phyloP scores from a whole-genome alignment of 2,797 vertebrate species.

The Manis crassicaudata region DNA sequence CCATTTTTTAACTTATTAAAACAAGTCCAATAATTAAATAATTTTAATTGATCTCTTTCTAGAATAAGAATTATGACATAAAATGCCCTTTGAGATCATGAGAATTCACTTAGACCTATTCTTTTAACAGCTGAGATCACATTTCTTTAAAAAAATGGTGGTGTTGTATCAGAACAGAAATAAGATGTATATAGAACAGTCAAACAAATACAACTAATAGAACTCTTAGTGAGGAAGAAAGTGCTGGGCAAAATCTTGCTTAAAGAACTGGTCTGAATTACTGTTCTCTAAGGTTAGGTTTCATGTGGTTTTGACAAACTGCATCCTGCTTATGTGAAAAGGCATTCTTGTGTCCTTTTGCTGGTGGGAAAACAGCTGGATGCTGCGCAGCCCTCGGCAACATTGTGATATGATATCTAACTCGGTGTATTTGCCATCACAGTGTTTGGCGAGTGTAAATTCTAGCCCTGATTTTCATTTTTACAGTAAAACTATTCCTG shows the following conservation, averaged over 20 bases:
- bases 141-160: neutral
- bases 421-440: neutral
- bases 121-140: neutral
- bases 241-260: neutral
- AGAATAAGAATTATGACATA: neutral
- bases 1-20: constrained; percentile 13
- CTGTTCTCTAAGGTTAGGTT: neutral
- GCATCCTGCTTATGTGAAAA: neutral
- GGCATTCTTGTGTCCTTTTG: neutral
- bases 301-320: neutral
- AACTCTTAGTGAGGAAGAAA: neutral
- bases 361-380: neutral
- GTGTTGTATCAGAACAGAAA: neutral
- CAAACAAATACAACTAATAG: neutral
- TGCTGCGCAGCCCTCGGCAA: neutral
- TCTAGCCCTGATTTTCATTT: neutral
- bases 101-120: neutral
- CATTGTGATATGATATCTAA: neutral
- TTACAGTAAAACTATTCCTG: neutral
- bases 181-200: neutral
- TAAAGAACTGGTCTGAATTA: neutral
- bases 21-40: neutral
- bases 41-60: neutral
- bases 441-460: neutral
- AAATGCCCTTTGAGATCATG: neutral